phyloP scores from a whole-genome alignment of 2,113 vertebrate genomes.

The Nesogale talazaci region DNA sequence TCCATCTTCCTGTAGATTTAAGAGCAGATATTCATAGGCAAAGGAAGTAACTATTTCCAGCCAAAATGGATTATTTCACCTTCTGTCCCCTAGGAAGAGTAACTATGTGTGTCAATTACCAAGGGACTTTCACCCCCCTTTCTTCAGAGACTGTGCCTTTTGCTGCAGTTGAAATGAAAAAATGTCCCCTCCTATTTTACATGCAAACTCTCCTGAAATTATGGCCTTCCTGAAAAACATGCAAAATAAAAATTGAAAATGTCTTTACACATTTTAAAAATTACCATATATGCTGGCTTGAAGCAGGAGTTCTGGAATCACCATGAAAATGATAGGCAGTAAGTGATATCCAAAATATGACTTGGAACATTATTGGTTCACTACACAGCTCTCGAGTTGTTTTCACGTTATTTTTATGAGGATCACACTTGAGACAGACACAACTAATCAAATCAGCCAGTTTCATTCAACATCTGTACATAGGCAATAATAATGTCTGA shows the following conservation, averaged over 20 bases:
- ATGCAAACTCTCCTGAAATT: constrained; percentile 58
- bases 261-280: constrained; percentile 51
- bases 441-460: constrained; percentile 45
- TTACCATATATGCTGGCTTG: constrained; percentile 31
- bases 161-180: constrained; percentile 55
- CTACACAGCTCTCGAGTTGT: background rate
- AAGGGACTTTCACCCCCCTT: background rate
- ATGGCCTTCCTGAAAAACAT: constrained; percentile 54
- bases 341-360: background rate
- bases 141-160: constrained; percentile 61
- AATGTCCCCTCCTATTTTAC: constrained; percentile 2
- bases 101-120: constrained; percentile 47
- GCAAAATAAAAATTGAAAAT: constrained; percentile 59
- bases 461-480: background rate
- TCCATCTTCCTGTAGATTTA: constrained; percentile 47
- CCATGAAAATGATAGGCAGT: background rate
- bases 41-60: constrained; percentile 31
- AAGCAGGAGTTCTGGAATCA: background rate
- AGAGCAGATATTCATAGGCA: constrained; percentile 29
- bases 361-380: constrained; percentile 33
- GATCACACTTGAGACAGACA: constrained; percentile 51
- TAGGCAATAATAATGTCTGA: background rate
- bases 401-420: constrained; percentile 58
- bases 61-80: constrained; percentile 44
- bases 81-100: constrained; percentile 52